Evolutionary conservation across 2,797 vertebrate species (phyloP).

Genomic region (Margarornis squamiger): DNA sequence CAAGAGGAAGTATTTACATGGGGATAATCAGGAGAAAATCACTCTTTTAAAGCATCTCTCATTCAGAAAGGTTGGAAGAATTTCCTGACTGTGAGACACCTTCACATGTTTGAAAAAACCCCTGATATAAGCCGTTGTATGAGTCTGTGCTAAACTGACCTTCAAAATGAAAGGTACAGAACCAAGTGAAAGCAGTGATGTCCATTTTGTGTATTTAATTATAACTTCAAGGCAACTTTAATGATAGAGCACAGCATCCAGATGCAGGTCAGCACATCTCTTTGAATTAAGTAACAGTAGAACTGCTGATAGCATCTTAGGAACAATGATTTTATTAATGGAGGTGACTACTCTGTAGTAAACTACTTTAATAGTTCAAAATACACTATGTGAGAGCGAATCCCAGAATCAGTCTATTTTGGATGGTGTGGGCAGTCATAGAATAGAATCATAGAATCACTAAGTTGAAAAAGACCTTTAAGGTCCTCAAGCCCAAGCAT

Average conservation of each 20-base stretch:
- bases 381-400: fast-evolving
- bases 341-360: background rate
- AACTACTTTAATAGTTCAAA: background rate
- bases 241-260: background rate
- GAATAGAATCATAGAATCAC: background rate
- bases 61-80: background rate
- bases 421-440: background rate
- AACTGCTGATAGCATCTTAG: background rate
- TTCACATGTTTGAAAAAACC: background rate
- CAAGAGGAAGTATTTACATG: background rate
- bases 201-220: background rate
- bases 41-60: background rate
- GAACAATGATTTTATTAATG: background rate
- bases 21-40: background rate
- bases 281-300: background rate
- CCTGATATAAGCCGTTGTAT: background rate
- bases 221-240: background rate
- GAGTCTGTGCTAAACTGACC: background rate
- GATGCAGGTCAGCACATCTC: background rate
- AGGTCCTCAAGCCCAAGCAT: background rate
- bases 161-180: background rate
- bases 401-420: background rate
- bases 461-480: background rate
- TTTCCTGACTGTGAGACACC: background rate
- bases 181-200: background rate